A percentile compares a stretch with the other conserved stretches of the same genome.
phyloP scores from a whole-genome alignment of 2,888 invertebrate genomes.

The Diarsia brunnea region DNA sequence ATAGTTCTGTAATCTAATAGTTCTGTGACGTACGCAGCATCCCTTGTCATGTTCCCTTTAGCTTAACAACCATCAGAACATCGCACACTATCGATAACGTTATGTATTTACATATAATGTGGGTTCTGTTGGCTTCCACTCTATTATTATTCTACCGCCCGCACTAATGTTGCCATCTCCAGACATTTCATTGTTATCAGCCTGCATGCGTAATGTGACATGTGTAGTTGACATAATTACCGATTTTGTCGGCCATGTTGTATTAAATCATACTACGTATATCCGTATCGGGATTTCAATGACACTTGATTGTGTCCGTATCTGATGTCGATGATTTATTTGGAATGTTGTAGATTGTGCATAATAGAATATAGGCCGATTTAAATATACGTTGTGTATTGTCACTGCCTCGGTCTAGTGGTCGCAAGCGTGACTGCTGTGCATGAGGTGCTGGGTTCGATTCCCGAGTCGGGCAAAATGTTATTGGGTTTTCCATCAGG shows the following conservation, averaged over 20 bases:
- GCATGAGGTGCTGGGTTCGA: no score
- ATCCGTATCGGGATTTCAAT: conserved; percentile 36
- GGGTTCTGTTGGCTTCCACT: conserved; percentile 42
- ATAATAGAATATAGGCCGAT: conserved; percentile 11
- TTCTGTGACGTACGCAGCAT: conserved; percentile 13
- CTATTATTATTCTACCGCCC: conserved; percentile 68
- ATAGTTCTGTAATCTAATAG: conserved; percentile 24
- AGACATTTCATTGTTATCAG: conserved; percentile 74
- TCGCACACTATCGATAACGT: conserved; percentile 39
- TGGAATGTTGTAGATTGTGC: conserved; percentile 34
- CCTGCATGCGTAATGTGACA: conserved; percentile 74
- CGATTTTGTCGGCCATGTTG: conserved; percentile 61
- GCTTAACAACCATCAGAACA: conserved; percentile 31
- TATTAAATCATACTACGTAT: conserved; percentile 52
- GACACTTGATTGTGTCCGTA: conserved; percentile 44
- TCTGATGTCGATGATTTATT: conserved; percentile 50
- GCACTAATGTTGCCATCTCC: conserved; percentile 77
- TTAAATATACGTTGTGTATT: conserved; percentile 9
- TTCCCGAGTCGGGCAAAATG: no score
- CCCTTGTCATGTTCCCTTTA: conserved; percentile 29
- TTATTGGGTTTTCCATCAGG: no score
- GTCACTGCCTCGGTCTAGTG: neutral
- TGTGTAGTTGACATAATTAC: conserved; percentile 69
- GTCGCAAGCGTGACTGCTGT: no score
- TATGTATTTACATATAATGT: conserved; percentile 53